Evolutionary conservation across 2,113 vertebrate species (phyloP).

Genomic region (Rhipidura dahli): DNA sequence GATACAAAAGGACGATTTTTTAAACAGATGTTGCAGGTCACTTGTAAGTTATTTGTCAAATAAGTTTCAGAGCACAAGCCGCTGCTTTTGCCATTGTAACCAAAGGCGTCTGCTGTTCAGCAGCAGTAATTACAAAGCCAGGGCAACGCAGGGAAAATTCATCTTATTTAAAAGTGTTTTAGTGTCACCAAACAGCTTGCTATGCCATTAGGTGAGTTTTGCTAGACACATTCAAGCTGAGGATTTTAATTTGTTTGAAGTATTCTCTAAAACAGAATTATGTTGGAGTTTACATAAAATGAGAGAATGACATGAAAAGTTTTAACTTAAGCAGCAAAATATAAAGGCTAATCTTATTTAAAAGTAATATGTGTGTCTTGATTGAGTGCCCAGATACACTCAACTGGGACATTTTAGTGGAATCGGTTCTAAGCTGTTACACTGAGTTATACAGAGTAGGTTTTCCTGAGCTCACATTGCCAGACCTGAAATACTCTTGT

Average conservation of each 20-base stretch:
- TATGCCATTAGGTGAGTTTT: constrained; percentile 68
- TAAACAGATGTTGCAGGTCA: constrained; percentile 52
- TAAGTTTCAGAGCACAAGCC: constrained; percentile 31
- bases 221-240: constrained; percentile 72
- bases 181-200: constrained; percentile 70
- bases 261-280: constrained; percentile 79
- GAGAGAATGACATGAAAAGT: constrained; percentile 86
- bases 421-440: constrained; percentile 78
- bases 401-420: constrained; percentile 81
- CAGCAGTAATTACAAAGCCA: constrained; percentile 71
- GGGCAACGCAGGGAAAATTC: constrained; percentile 68
- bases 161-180: constrained; percentile 75
- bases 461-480: constrained; percentile 79
- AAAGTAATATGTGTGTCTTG: constrained; percentile 84
- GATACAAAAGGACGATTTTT: constrained; percentile 12
- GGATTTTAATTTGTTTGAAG: constrained; percentile 82
- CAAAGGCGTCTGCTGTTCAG: constrained; percentile 8
- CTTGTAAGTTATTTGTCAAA: constrained; percentile 55
- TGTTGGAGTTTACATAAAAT: constrained; percentile 81
- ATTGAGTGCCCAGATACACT: constrained; percentile 81
- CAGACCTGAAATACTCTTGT: constrained; percentile 85
- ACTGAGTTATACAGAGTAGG: constrained; percentile 77
- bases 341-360: constrained; percentile 86
- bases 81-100: constrained; percentile 65
- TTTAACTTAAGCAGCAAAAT: constrained; percentile 87